Percentiles rank a stretch among this genome's conserved stretches.
Evolutionary conservation across 2,113 vertebrate species (phyloP).

Genomic region (Scophthalmus maximus): DNA sequence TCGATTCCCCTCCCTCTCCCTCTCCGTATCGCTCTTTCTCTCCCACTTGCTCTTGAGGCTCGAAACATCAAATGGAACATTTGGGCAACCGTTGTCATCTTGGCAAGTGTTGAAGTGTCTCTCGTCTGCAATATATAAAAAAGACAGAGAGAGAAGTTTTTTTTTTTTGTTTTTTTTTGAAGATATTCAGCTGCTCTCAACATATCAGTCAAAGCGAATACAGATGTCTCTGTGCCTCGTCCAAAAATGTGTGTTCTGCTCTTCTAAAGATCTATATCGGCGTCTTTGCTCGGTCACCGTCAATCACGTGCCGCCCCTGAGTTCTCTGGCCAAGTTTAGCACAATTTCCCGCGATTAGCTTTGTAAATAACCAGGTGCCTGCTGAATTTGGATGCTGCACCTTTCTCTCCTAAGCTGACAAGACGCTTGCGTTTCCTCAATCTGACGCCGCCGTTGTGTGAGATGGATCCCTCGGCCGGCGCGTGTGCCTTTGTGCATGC

Average conservation of each 20-base stretch:
- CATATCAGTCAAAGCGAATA: constrained; percentile 71
- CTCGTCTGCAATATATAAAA: constrained; percentile 44
- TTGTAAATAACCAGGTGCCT: constrained; percentile 72
- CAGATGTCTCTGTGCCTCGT: constrained; percentile 68
- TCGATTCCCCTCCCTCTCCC: constrained; percentile 34
- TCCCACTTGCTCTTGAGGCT: constrained; percentile 79
- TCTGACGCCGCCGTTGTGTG: constrained; percentile 52
- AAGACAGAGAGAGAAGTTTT: not conserved
- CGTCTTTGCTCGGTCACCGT: constrained; percentile 53
- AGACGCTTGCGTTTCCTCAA: constrained; percentile 63
- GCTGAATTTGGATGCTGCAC: constrained; percentile 69
- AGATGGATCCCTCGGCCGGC: constrained; percentile 43
- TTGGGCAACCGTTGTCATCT: constrained; percentile 76
- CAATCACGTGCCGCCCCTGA: constrained; percentile 52
- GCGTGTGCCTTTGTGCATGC: constrained; percentile 50
- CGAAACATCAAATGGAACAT: constrained; percentile 80
- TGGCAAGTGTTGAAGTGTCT: constrained; percentile 76
- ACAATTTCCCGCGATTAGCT: constrained; percentile 58
- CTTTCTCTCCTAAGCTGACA: constrained; percentile 71
- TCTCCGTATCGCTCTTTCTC: constrained; percentile 67
- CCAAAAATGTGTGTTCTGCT: constrained; percentile 67
- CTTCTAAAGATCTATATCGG: constrained; percentile 64
- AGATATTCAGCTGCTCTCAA: constrained; percentile 61
- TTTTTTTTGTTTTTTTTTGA: constrained; percentile 52
- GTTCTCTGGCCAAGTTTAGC: constrained; percentile 62